Evolutionary conservation across 2,797 vertebrate genomes (phyloP).

Genomic region (Clarias pachynema): DNA sequence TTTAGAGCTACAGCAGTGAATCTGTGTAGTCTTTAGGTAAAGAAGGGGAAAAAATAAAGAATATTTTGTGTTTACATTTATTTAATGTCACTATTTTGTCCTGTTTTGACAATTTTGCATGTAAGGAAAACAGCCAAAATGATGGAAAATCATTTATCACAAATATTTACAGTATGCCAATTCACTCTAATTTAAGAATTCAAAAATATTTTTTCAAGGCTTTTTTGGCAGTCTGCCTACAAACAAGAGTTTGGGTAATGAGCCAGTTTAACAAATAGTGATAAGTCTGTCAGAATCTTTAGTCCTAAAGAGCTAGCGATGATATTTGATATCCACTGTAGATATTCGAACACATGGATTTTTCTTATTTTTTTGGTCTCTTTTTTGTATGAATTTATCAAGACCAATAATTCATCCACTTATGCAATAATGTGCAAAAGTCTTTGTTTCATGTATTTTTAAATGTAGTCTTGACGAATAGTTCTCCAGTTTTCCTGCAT

Average conservation of each 20-base stretch:
- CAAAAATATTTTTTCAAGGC: background rate
- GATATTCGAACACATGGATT: background rate
- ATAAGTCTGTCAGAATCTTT: background rate
- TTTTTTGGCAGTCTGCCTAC: background rate
- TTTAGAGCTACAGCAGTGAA: slow-evolving; percentile 92
- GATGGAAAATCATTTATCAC: background rate
- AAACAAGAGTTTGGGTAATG: background rate
- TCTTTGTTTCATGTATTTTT: too few relatives aligned
- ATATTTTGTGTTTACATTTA: slow-evolving; percentile 85
- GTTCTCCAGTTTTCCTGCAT: too few relatives aligned
- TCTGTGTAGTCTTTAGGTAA: slow-evolving; percentile 95
- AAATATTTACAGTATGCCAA: too few relatives aligned
- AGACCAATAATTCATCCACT: background rate
- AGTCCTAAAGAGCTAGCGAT: background rate
- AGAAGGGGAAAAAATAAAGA: slow-evolving; percentile 77
- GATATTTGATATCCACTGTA: background rate
- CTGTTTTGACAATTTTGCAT: background rate
- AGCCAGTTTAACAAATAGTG: background rate
- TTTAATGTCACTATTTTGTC: slow-evolving; percentile 48
- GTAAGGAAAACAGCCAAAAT: background rate
- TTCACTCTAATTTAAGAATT: background rate
- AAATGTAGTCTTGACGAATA: too few relatives aligned
- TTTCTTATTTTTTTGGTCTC: background rate
- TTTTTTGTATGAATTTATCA: background rate
- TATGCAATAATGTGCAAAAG: too few relatives aligned